phyloP scores from a whole-genome alignment of 2,888 invertebrate species.

The Acronicta leporina region DNA sequence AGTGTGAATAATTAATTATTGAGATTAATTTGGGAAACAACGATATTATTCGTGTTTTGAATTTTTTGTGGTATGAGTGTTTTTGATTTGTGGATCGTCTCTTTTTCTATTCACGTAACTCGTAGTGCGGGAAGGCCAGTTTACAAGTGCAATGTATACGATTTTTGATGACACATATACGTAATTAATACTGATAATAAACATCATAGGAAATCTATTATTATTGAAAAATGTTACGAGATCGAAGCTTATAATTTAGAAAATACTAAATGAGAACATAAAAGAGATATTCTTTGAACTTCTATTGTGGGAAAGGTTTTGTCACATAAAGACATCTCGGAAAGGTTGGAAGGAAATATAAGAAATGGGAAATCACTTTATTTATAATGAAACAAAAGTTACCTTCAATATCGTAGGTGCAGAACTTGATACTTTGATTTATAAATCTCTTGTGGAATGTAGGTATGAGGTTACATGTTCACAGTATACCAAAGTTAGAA shows the following conservation, averaged over 20 bases:
- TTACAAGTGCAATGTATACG: slow-evolving; percentile 90
- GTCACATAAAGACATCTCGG: slow-evolving; percentile 72
- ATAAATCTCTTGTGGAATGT: slow-evolving; percentile 73
- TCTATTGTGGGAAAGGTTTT: slow-evolving; percentile 72
- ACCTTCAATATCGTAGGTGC: slow-evolving; percentile 82
- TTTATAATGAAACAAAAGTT: slow-evolving; percentile 84
- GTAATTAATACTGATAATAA: slow-evolving; percentile 86
- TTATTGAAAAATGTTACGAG: slow-evolving; percentile 85
- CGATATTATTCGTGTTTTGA: slow-evolving; percentile 70
- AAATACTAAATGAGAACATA: slow-evolving; percentile 69
- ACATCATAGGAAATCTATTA: slow-evolving; percentile 84
- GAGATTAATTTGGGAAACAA: slow-evolving; percentile 83
- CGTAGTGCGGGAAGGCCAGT: slow-evolving; percentile 86
- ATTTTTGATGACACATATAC: slow-evolving; percentile 89
- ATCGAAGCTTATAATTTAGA: slow-evolving; percentile 81
- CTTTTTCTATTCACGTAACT: slow-evolving; percentile 69
- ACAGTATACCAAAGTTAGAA: slow-evolving; percentile 89
- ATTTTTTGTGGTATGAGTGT: slow-evolving; percentile 74
- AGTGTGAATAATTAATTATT: slow-evolving; percentile 87
- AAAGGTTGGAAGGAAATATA: slow-evolving; percentile 63
- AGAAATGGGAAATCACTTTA: slow-evolving; percentile 68
- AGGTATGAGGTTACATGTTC: slow-evolving; percentile 76
- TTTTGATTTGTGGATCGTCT: slow-evolving; percentile 77
- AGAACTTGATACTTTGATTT: slow-evolving; percentile 62
- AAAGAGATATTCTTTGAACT: slow-evolving; percentile 78